These are phyloP conservation scores for Netelia virgata DNA, from an alignment of 2,888 invertebrate species.

Conservation along the genomic window DNA sequence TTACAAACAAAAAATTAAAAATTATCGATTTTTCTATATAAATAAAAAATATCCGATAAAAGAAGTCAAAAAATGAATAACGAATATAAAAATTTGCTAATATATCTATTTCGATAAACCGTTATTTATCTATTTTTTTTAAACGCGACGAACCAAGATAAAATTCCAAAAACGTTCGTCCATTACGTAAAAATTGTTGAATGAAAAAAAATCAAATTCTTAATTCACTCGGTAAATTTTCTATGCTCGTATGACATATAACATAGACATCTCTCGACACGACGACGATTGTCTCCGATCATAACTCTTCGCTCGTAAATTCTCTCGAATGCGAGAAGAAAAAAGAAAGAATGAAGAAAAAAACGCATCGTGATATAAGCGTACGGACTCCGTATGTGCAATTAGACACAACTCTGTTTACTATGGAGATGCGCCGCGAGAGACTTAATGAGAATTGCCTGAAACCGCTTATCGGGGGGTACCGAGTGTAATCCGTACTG, in stretches of 20 bases:
- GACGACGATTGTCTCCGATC: background rate
- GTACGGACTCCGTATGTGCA: slow-evolving; percentile 4
- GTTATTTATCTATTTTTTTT: no score
- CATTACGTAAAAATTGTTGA: no score
- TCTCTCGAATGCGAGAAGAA: background rate
- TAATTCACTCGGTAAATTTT: background rate
- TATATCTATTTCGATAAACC: no score
- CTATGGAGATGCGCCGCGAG: background rate
- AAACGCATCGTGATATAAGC: background rate
- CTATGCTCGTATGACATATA: background rate
- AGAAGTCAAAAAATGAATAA: no score
- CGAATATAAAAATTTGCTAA: no score
- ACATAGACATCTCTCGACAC: background rate
- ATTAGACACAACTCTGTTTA: slow-evolving; percentile 53
- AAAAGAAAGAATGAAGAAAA: background rate
- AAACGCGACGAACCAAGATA: no score
- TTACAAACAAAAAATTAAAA: background rate
- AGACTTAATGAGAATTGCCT: slow-evolving; percentile 50
- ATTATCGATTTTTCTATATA: background rate
- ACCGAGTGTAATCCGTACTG: slow-evolving; percentile 24
- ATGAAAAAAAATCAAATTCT: background rate
- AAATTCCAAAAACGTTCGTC: no score
- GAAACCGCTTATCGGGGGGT: slow-evolving; percentile 26
- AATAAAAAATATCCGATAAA: background rate
- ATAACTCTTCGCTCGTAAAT: background rate